Conservation (phyloP, 2,113 vertebrate genomes). For the Steatornis caripensis region DNA sequence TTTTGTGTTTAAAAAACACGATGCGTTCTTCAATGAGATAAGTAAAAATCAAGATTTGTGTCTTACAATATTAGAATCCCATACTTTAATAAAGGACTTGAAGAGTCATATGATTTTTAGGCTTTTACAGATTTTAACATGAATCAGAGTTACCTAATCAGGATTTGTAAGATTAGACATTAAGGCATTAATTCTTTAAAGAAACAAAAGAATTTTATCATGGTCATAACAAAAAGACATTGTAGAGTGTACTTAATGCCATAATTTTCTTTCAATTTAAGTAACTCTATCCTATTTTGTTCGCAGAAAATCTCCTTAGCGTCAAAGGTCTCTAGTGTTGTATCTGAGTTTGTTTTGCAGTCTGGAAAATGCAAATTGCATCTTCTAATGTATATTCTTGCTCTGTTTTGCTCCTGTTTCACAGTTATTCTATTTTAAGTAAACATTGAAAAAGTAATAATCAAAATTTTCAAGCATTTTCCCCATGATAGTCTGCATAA, state of each 20-base stretch:
- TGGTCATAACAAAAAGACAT: background rate
- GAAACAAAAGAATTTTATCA: background rate
- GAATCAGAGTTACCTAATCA: background rate
- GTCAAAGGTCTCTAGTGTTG: background rate
- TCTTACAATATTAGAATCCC: background rate
- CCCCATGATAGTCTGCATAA: background rate
- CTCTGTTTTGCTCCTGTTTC: background rate
- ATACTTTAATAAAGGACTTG: background rate
- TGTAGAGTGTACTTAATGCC: background rate
- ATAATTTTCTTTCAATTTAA: background rate
- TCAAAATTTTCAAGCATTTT: background rate
- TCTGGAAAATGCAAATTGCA: background rate
- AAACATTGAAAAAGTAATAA: background rate
- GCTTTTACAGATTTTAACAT: background rate
- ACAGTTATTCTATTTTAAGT: background rate
- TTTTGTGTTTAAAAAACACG: background rate
- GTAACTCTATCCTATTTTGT: background rate
- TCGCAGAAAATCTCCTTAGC: background rate
- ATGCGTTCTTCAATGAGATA: background rate
- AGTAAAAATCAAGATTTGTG: background rate
- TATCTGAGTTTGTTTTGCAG: background rate
- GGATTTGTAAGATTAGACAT: background rate
- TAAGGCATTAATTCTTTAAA: background rate
- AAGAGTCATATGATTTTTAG: background rate
- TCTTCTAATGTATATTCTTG: background rate